Evolutionary conservation across 2,797 vertebrate species (phyloP), one percentile per base, ranked within the genome.

Genomic region (Falco naumanni): DNA sequence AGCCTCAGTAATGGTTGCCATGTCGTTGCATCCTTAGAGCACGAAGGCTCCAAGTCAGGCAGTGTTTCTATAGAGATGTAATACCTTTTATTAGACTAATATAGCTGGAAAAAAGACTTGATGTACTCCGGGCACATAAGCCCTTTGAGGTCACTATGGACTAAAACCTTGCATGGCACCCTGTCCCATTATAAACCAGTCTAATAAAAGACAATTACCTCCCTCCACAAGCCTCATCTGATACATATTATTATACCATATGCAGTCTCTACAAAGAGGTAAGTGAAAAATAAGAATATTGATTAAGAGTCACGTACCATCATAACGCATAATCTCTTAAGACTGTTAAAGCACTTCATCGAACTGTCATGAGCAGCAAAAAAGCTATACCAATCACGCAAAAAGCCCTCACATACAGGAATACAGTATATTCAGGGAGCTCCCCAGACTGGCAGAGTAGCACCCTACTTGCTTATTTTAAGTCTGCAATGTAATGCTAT

Each of bases 41-140:
- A 39, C 2, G 5, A 76, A 76, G 54, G 24, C 29, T 89, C 28
- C 39, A 79, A 84, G 83, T 90, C 74, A 79, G 78, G 56, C 70
- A 51, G 3, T 93, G 81, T 92, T 96, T 87, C 74, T 84, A 12
- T 37, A 47, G 47, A 61, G 65, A 91, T 41, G 57, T 91, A 95
- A 95, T 94, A 47, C 10, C 87, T 93, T 96, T 90, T 89, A 93
- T 93, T 96, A 92, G 77, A 74, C 82, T 85, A 69, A 63, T 41
- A 51, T 13, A 93, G 43, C 51, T 87, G 63, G 65, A 39, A 86
- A 50, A 89, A 75, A 71, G 54, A 47, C 34, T 37, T 65, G 33
- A 74, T 48, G 29, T 43, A 29, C 6, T 86, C 69, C 93, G 51
- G 59, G 57, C 47, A 63, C 31, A 48, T 48, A 89, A 87, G 31